Base-by-base conservation (phyloP, 1,140 invertebrate species). In the Papilio xuthus region DNA sequence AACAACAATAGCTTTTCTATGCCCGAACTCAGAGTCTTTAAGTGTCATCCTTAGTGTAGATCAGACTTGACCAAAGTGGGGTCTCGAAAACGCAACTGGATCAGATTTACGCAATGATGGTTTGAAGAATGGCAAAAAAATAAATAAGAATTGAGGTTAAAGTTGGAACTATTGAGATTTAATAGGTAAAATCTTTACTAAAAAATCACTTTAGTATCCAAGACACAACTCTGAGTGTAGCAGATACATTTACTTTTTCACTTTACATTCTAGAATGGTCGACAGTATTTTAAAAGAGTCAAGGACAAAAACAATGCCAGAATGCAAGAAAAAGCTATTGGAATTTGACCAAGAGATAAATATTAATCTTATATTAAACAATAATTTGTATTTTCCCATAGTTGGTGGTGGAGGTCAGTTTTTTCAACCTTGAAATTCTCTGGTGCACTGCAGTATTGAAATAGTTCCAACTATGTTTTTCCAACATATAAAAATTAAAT, bases 381-480 rank as follows among this genome's bases (percentile, higher is more conserved):
- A 32, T 13, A 4, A 28, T 67, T 67, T 67, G 23, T 60, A 60
- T 60, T 44, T 73, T 73, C 41, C 20, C 42, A 73, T 73, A 73
- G 37, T 73, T 73, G 18, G 47, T 12, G 2, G 23, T 23, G 42
- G 13, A 73, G 71, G 71, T 47, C 42, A 42, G n/a, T 73, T 73
- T 73, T 75, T 75, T 75, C 28, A 56, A 75, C 73, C 73, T 75
- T 75, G 18, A 75, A 53, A 56, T 75, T 56, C 42, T 47, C 47
- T 75, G 73, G 28, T 37, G 73, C 73, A 75, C 47, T 75, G 73
- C 73, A 56, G 73, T 60, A 75, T 75, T 75, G 73, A 75, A 50
- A 75, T n/a, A 37, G 73, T 75, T 75, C 73, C 73, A 75, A 75
- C 41, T 23, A 50, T 37, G 69, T 73, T 44, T 41, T 73, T n/a